phyloP scores from a whole-genome alignment of 2,113 vertebrate genomes.

The Mirounga angustirostris region DNA sequence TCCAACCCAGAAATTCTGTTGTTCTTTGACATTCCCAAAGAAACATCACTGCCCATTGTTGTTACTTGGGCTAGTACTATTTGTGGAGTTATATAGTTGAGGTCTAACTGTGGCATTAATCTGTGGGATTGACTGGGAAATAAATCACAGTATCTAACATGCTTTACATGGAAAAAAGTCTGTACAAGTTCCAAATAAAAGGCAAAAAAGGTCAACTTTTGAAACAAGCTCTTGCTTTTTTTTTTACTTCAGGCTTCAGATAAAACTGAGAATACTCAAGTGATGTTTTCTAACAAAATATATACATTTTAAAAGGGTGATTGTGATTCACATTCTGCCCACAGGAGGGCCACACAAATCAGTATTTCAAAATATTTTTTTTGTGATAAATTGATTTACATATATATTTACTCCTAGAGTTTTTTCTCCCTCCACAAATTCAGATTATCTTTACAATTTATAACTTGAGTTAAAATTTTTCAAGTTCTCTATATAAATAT shows the following conservation, averaged over 20 bases:
- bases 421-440: background rate
- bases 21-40: background rate
- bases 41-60: background rate
- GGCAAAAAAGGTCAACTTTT: background rate
- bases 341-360: constrained; percentile 5
- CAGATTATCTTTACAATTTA: background rate
- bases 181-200: background rate
- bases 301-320: background rate
- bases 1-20: background rate
- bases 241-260: background rate
- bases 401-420: background rate
- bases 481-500: background rate
- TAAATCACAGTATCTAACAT: background rate
- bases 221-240: background rate
- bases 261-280: background rate
- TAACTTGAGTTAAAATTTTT: background rate
- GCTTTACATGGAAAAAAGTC: background rate
- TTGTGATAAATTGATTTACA: background rate
- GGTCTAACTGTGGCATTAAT: background rate
- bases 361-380: background rate
- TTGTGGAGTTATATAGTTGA: background rate
- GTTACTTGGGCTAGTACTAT: background rate
- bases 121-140: background rate
- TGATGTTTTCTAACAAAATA: background rate
- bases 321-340: constrained; percentile 51